Conservation (phyloP, 2,113 vertebrate genomes). For the Ageneiosus marmoratus region DNA sequence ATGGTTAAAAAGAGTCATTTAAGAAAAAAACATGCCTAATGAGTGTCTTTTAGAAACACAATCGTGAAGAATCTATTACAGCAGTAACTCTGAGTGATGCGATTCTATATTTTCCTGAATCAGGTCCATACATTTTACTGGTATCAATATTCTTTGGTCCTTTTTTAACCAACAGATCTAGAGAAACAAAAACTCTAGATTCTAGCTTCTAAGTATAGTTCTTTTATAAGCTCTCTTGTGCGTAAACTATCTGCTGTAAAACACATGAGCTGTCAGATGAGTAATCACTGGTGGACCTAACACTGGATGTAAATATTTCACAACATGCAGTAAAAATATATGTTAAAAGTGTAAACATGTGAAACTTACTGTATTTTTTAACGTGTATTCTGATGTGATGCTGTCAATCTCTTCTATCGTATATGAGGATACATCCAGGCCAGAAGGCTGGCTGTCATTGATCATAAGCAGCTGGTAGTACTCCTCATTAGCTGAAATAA, state of each 20-base stretch:
- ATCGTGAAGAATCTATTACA: neutral
- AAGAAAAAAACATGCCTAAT: neutral
- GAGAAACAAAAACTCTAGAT: neutral
- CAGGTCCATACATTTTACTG: neutral
- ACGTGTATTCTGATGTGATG: constrained; percentile 84
- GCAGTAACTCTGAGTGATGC: neutral
- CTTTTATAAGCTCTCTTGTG: neutral
- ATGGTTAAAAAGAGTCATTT: neutral
- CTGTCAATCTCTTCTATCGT: constrained; percentile 85
- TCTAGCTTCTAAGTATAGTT: neutral
- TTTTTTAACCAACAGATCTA: neutral
- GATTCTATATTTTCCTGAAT: neutral
- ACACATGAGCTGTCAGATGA: neutral
- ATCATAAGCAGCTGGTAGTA: constrained; percentile 88
- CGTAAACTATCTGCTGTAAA: neutral
- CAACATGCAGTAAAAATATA: neutral
- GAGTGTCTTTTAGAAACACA: neutral
- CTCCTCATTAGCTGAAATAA: constrained; percentile 85
- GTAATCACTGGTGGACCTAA: neutral
- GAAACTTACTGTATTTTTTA: constrained; percentile 84
- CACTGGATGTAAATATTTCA: neutral
- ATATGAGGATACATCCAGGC: constrained; percentile 81
- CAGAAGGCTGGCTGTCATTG: constrained; percentile 80
- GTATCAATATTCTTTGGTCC: neutral
- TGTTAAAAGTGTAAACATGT: neutral